A percentile compares a stretch with the other conserved stretches of the same genome.
Evolutionary conservation across 2,113 vertebrate species (phyloP).

Genomic region (Thamnaconus septentrionalis): DNA sequence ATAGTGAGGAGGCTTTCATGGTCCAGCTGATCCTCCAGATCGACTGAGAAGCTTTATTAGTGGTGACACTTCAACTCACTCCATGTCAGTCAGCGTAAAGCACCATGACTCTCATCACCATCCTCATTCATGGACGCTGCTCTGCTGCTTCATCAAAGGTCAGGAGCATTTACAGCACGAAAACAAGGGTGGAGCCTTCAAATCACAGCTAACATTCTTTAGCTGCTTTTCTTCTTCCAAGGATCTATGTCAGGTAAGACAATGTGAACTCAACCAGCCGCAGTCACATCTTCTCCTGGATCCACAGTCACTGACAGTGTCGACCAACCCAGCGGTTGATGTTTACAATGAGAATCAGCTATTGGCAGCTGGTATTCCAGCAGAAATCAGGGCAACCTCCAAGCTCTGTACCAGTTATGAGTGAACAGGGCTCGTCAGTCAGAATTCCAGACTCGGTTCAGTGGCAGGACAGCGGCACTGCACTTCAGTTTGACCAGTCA

Average conservation of each 20-base stretch:
- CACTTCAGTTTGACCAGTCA: constrained; percentile 51
- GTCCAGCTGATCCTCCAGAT: background rate
- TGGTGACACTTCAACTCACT: too few species aligned
- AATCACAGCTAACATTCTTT: constrained; percentile 14
- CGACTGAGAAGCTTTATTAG: background rate
- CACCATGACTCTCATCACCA: constrained; percentile 22
- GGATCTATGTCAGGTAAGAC: constrained; percentile 54
- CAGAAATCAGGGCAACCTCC: constrained; percentile 54
- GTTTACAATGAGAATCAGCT: background rate
- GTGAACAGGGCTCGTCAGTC: background rate
- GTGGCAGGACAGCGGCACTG: constrained; percentile 39
- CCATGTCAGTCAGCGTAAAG: too few species aligned
- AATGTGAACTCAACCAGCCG: constrained; percentile 56
- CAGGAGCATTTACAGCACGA: constrained; percentile 13
- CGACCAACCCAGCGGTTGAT: background rate
- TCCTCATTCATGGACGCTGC: constrained; percentile 42
- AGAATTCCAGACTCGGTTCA: constrained; percentile 40
- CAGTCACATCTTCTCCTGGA: constrained; percentile 23
- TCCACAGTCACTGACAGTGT: constrained; percentile 44
- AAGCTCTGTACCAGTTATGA: constrained; percentile 50
- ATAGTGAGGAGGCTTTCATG: background rate
- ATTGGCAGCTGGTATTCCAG: constrained; percentile 48
- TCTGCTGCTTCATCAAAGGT: constrained; percentile 44
- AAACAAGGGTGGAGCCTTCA: constrained; percentile 21
- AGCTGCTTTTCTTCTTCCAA: constrained; percentile 41